phyloP scores from a whole-genome alignment of 2,888 invertebrate genomes.

The Sesia apiformis region DNA sequence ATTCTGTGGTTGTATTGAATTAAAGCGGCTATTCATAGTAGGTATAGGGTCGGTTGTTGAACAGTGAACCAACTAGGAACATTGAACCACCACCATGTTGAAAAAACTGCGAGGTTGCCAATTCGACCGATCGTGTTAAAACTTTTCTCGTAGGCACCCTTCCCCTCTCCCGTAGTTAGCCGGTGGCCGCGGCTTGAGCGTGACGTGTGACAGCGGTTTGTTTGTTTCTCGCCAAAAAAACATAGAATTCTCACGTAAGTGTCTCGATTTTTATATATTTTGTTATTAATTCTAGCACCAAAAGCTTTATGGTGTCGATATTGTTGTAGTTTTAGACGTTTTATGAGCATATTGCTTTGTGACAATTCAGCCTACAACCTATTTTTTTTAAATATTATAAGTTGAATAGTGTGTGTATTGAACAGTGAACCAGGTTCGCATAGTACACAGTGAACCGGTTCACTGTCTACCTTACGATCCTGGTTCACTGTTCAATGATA shows the following conservation, averaged over 20 bases:
- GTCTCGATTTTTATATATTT: conserved; percentile 5
- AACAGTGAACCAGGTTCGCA: no score
- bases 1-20: no score
- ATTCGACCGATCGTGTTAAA: no score
- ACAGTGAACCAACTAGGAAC: conserved; percentile 1
- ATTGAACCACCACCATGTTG: conserved; percentile 3
- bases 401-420: conserved; percentile 5
- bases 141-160: conserved; percentile 1
- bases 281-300: conserved; percentile 5
- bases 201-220: conserved; percentile 5
- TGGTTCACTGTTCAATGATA: conserved; percentile 5
- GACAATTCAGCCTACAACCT: conserved; percentile 3
- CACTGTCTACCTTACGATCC: no score
- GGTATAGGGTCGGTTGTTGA: conserved; percentile 9
- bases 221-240: conserved; percentile 7
- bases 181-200: conserved; percentile 4
- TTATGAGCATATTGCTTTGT: conserved; percentile 2
- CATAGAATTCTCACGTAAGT: conserved; percentile 4
- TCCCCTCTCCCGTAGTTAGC: conserved; percentile 4
- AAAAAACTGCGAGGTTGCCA: conserved; percentile 1
- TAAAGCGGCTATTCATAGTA: no score
- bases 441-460: no score
- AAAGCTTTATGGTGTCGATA: conserved; percentile 4
- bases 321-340: conserved; percentile 4
- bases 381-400: conserved; percentile 5